A percentile compares a stretch with the other conserved stretches of the same genome.
Evolutionary conservation across 2,888 invertebrate genomes (phyloP).

Genomic region (Eustalomyia histrio): DNA sequence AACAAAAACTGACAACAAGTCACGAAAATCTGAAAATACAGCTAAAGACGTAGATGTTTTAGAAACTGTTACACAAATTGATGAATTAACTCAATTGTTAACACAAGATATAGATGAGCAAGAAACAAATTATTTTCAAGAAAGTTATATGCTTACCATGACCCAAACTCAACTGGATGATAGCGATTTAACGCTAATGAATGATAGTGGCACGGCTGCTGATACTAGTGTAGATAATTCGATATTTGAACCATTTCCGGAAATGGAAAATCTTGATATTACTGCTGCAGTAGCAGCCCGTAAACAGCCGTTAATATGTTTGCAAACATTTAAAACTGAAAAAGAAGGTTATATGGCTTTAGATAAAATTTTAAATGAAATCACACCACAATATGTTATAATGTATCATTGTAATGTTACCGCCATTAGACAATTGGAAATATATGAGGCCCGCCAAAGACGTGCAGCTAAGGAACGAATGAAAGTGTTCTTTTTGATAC

Average conservation of each 20-base stretch:
- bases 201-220: slow-evolving; percentile 55
- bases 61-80: slow-evolving; percentile 63
- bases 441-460: slow-evolving; percentile 85
- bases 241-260: slow-evolving; percentile 83
- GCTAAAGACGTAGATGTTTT: slow-evolving; percentile 29
- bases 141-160: slow-evolving; percentile 86
- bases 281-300: slow-evolving; percentile 81
- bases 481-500: slow-evolving; percentile 93
- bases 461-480: slow-evolving; percentile 80
- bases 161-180: slow-evolving; percentile 80
- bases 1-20: slow-evolving; percentile 24
- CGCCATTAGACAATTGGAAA: slow-evolving; percentile 93
- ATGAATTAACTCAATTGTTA: slow-evolving; percentile 75
- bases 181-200: slow-evolving; percentile 49
- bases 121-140: slow-evolving; percentile 81
- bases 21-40: slow-evolving; percentile 18
- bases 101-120: slow-evolving; percentile 71
- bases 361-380: slow-evolving; percentile 84
- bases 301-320: slow-evolving; percentile 85
- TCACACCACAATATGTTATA: slow-evolving; percentile 90
- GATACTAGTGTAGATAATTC: slow-evolving; percentile 73
- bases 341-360: slow-evolving; percentile 85
- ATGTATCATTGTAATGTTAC: slow-evolving; percentile 94
- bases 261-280: slow-evolving; percentile 85
- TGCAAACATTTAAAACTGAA: slow-evolving; percentile 89